Evolutionary conservation across 2,888 invertebrate genomes (phyloP), one percentile per base, ranked within the genome.

Genomic region (Venustoraphidia nigricollis): DNA sequence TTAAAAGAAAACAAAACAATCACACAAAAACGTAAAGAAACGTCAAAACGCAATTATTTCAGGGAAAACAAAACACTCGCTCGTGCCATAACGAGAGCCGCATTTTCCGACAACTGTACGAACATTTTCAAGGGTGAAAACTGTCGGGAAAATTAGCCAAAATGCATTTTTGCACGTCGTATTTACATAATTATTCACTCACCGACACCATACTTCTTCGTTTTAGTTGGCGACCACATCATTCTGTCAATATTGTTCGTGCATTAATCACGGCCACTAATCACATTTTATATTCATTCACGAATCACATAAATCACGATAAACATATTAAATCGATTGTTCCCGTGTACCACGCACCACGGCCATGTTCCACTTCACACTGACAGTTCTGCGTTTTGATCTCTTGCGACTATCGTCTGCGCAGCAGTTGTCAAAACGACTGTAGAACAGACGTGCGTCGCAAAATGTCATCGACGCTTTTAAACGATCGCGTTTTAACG

Each of bases 221-320:
- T 75, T 70, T 81, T 83, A 54, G 79, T 76, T 55, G 81, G 79
- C 60, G 78, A 76, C 83, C 83, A 83, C 83, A 83, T 83, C 65
- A 65, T 62, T 47, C 36, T 36, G 36, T 41, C 11, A 14, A 11
- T 36, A 46, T 49, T 55, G 37, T 42, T 53, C 44, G 34, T 45
- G 6, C 11, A 36, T 44, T 45, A 41, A 35, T 53, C 47, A 44
- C 34, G 47, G 36, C 44, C 51, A 50, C 44, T 42, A 53, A 55
- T 61, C 60, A 59, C 60, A 61, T 60, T 59, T 55, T 59, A 55
- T 54, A 54, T 53, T 56, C 49, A 51, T 46, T 44, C 34, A 36
- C 39, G 36, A 37, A 44, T 17, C 44, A 44, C 48, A 44, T 14
- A 35, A 44, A 34, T 44, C 34, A 17, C 17, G 10, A 34, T n/a